phyloP scores from a whole-genome alignment of 2,113 vertebrate genomes.

The Nannospalax galili region DNA sequence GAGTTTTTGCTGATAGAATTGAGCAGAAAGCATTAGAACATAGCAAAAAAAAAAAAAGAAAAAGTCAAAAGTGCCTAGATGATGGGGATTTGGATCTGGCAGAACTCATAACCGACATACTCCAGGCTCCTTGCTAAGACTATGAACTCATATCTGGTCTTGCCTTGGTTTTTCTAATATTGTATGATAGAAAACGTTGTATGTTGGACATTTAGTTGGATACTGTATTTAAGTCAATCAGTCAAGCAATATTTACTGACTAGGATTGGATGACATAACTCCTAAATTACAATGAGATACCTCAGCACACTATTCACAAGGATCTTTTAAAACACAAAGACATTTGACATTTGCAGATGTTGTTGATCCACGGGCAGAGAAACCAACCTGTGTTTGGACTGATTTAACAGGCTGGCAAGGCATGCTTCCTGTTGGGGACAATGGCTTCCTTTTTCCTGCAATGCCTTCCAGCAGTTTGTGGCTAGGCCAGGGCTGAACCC shows the following conservation, averaged over 20 bases:
- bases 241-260: neutral
- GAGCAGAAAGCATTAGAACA: constrained; percentile 10
- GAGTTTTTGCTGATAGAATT: neutral
- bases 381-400: constrained; percentile 40
- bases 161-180: neutral
- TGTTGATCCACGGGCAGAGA: constrained; percentile 13
- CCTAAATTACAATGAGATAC: neutral
- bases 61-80: neutral
- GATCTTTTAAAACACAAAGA: constrained; percentile 50
- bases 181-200: too few relatives aligned
- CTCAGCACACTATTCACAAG: neutral
- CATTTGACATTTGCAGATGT: constrained; percentile 57
- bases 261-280: neutral
- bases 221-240: neutral
- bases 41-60: constrained; percentile 14
- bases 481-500: neutral
- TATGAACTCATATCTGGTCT: neutral
- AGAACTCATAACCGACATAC: neutral
- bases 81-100: neutral
- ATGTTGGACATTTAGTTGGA: too few relatives aligned
- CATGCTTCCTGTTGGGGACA: constrained; percentile 6
- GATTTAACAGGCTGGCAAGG: neutral
- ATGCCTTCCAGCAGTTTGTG: constrained; percentile 3
- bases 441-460: constrained; percentile 30
- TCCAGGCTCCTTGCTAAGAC: neutral